Base-by-base conservation (phyloP, 2,797 vertebrate genomes). In the Anolis apletophallus region DNA sequence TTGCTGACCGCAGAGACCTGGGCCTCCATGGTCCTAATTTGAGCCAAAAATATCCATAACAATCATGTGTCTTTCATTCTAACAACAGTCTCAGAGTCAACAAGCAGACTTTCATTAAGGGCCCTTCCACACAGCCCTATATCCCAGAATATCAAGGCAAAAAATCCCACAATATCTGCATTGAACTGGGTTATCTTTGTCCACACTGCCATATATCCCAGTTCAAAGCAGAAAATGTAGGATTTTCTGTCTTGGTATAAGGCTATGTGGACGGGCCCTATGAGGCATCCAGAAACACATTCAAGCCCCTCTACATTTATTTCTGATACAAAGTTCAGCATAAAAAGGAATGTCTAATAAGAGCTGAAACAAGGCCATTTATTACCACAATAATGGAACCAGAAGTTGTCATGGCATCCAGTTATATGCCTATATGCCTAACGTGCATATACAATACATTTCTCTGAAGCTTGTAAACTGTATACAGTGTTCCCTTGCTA, bases 301-400 rank as follows among this genome's bases (percentile, higher is more conserved):
- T 89, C 67, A 46, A n/a, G 3, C 77, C 55, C 34, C 34, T 10
- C 71, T 54, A 64, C 69, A n/a, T 1, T 72, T 85, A 16, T 0
- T 86, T 68, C 57, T 1, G 0, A 85, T 72, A 52, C n/a, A 12
- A 34, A 59, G 68, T 29, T 59, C 10, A 52, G 1, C 10, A 1
- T 26, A 23, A 85, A 57, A 83, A 82, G 32, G 17, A 46, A 61
- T 78, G 7, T 54, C 54, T 46, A 80, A 21, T 68, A 89, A 23
- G 23, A 29, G 16, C 11, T 19, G 36, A 5, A 36, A 26, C 10
- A 69, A 26, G 21, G 17, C 3, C 34, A 29, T 91, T 87, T 26
- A 78, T 54, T n/a, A 67, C 17, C 64, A 57, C 0, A 1, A 1
- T n/a, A 67, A 76, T 46, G 87, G 7, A 75, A 7, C 14, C 19